A percentile compares a stretch with the other conserved stretches of the same genome.
These are phyloP conservation scores for Platanista minor DNA, from an alignment of 2,113 vertebrate genomes.

Conservation along the genomic window DNA sequence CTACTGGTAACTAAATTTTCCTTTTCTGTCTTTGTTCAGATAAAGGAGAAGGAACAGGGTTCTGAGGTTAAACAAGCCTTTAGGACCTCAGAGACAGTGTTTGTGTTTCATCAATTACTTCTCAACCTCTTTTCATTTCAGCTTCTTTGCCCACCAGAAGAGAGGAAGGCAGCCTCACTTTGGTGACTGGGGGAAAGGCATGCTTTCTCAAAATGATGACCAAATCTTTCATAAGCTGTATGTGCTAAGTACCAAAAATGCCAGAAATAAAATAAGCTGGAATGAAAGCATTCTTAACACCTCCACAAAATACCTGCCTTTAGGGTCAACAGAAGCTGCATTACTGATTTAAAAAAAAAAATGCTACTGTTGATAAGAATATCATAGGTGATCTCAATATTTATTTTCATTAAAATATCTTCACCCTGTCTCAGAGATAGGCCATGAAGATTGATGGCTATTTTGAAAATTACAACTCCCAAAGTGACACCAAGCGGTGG, in stretches of 20 bases:
- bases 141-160: not conserved
- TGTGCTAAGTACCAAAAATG: not conserved
- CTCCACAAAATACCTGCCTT: not conserved
- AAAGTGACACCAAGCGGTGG: not conserved
- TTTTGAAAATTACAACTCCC: conserved; percentile 40
- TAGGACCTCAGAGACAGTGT: not conserved
- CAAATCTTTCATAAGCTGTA: not conserved
- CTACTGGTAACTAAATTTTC: not conserved
- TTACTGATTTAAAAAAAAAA: not conserved
- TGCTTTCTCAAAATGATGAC: not conserved
- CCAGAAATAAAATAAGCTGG: not conserved
- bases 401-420: conserved; percentile 24
- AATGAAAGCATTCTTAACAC: not conserved
- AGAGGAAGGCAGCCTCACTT: not conserved
- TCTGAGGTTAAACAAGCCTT: not conserved
- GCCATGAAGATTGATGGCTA: not conserved
- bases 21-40: not conserved
- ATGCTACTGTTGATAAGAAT: not conserved
- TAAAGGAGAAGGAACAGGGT: not conserved
- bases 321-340: not conserved
- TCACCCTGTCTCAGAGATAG: not conserved
- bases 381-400: not conserved
- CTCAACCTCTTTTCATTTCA: not conserved
- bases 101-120: not conserved
- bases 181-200: not conserved